phyloP scores from a whole-genome alignment of 2,888 invertebrate species.

The Eucera pruinosa region DNA sequence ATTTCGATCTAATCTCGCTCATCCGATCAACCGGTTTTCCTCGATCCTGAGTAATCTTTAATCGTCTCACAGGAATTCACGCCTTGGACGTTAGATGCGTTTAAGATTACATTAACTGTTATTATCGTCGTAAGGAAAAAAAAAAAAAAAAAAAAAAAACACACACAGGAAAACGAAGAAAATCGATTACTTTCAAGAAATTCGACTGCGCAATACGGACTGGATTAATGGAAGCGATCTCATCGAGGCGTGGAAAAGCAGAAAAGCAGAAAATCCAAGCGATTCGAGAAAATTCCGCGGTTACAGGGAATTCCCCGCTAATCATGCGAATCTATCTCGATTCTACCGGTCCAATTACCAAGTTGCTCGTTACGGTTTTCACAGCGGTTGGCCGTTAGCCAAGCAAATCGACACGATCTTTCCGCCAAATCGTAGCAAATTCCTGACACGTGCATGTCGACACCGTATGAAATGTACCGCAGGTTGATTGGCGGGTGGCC shows the following conservation, averaged over 20 bases:
- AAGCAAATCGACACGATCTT: conserved; percentile 15
- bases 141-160: no score
- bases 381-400: conserved; percentile 27
- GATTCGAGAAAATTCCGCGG: conserved; percentile 24
- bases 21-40: conserved; percentile 14
- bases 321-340: conserved; percentile 28
- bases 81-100: background rate
- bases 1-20: conserved; percentile 23
- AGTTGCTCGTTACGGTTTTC: conserved; percentile 53
- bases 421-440: conserved; percentile 57
- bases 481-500: conserved; percentile 37
- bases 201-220: background rate
- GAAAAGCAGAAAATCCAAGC: background rate
- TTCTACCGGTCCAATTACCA: conserved; percentile 37
- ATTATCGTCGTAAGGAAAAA: background rate
- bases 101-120: background rate
- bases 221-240: conserved; percentile 15
- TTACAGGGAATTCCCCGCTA: conserved; percentile 34
- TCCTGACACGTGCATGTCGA: conserved; percentile 52
- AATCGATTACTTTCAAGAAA: conserved; percentile 17
- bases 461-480: conserved; percentile 41
- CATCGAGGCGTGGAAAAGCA: conserved; percentile 14
- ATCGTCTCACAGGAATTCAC: conserved; percentile 8
- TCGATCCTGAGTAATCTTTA: background rate
- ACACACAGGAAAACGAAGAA: no score